These are phyloP conservation scores for Abrostola triplasia DNA, from an alignment of 2,888 invertebrate genomes.

Conservation along the genomic window DNA sequence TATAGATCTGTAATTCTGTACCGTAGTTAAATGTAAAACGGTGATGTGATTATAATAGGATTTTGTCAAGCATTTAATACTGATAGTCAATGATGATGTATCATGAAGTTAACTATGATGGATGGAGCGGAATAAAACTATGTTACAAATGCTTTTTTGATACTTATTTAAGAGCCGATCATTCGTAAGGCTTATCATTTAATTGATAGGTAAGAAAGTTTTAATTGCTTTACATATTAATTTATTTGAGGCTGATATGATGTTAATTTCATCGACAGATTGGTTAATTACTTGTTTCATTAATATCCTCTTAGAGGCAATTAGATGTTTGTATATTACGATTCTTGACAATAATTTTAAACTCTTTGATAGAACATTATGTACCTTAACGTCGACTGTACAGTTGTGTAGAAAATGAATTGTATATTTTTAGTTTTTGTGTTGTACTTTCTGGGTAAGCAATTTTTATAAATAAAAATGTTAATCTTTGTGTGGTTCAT, in stretches of 20 bases:
- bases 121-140: too few species aligned
- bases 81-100: too few species aligned
- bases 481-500: too few species aligned
- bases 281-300: not conserved
- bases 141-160: too few species aligned
- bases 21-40: too few species aligned
- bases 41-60: too few species aligned
- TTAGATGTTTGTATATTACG: not conserved
- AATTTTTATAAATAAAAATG: not conserved
- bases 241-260: not conserved
- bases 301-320: constrained; percentile 1
- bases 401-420: not conserved
- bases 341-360: not conserved
- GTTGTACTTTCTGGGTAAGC: not conserved
- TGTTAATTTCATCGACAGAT: not conserved
- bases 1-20: too few species aligned
- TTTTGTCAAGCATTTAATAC: too few species aligned
- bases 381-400: not conserved
- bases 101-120: too few species aligned
- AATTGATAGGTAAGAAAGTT: too few species aligned
- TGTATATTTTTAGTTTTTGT: not conserved
- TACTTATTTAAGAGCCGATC: too few species aligned
- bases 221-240: not conserved
- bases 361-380: not conserved
- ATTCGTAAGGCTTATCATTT: too few species aligned